Conservation (phyloP, 2,797 vertebrate species). For the Meriones psammophilus region DNA sequence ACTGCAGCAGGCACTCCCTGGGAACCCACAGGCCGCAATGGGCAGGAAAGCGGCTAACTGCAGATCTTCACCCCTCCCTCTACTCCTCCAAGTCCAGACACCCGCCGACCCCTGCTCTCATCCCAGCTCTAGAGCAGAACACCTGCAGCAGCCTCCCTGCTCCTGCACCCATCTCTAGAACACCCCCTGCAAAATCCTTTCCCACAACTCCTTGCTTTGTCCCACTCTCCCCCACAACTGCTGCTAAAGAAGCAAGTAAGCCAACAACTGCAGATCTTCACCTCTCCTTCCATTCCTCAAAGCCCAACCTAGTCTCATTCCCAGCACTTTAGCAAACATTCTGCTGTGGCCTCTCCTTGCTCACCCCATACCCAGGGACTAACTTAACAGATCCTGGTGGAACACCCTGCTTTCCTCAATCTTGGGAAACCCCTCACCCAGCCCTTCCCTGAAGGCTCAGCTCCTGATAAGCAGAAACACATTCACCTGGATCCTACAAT, state of each 20-base stretch:
- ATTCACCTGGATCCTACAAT: too few relatives aligned
- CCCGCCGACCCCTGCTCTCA: neutral
- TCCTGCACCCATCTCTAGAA: neutral
- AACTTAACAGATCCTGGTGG: neutral
- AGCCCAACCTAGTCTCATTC: neutral
- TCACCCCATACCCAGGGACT: too few relatives aligned
- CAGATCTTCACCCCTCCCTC: neutral
- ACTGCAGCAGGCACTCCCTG: neutral
- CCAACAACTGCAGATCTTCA: neutral
- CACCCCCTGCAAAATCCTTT: neutral
- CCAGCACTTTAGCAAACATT: neutral
- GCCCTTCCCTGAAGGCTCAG: neutral
- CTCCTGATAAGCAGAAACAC: neutral
- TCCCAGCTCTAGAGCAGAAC: neutral
- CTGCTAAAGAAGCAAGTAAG: neutral
- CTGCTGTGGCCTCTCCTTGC: neutral
- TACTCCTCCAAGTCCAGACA: neutral
- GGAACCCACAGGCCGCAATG: neutral
- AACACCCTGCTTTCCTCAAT: neutral
- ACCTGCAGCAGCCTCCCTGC: neutral
- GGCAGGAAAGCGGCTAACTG: neutral
- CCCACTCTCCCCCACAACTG: neutral
- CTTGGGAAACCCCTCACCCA: neutral
- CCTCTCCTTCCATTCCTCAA: neutral
- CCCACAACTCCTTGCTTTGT: neutral